A percentile compares a stretch with the other conserved stretches of the same genome.
Evolutionary conservation across 2,113 vertebrate genomes (phyloP).

Genomic region (Channa maculata): DNA sequence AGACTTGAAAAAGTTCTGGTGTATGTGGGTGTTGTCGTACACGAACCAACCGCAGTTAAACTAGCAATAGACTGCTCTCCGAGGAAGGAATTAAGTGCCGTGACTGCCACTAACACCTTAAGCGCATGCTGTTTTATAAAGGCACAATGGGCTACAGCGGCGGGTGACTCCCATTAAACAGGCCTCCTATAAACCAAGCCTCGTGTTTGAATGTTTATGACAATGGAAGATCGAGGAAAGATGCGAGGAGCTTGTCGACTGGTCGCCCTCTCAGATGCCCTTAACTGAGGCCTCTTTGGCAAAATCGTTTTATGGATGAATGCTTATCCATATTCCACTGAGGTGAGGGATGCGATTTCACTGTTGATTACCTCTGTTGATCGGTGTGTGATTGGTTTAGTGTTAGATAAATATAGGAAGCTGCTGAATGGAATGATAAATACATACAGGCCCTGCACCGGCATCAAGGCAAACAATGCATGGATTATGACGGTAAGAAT

Average conservation of each 20-base stretch:
- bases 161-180: constrained; percentile 59
- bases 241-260: constrained; percentile 32
- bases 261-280: constrained; percentile 64
- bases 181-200: constrained; percentile 39
- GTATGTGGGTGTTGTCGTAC: constrained; percentile 40
- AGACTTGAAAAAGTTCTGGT: constrained; percentile 42
- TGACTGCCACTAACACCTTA: constrained; percentile 50
- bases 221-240: constrained; percentile 38
- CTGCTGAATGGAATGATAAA: constrained; percentile 70
- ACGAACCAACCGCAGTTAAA: constrained; percentile 30
- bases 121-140: constrained; percentile 52
- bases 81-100: constrained; percentile 45
- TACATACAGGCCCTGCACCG: constrained; percentile 29
- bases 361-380: constrained; percentile 80
- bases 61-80: constrained; percentile 37
- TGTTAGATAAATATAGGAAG: constrained; percentile 74
- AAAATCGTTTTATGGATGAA: constrained; percentile 77
- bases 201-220: constrained; percentile 60
- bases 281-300: constrained; percentile 68
- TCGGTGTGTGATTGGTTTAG: constrained; percentile 74
- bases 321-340: constrained; percentile 78
- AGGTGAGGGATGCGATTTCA: constrained; percentile 79
- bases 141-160: constrained; percentile 38
- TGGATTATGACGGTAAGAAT: constrained; percentile 68
- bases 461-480: constrained; percentile 74